Percentiles rank a stretch among this genome's conserved stretches.
phyloP scores from a whole-genome alignment of 2,888 invertebrate genomes.

The Nowickia ferox region DNA sequence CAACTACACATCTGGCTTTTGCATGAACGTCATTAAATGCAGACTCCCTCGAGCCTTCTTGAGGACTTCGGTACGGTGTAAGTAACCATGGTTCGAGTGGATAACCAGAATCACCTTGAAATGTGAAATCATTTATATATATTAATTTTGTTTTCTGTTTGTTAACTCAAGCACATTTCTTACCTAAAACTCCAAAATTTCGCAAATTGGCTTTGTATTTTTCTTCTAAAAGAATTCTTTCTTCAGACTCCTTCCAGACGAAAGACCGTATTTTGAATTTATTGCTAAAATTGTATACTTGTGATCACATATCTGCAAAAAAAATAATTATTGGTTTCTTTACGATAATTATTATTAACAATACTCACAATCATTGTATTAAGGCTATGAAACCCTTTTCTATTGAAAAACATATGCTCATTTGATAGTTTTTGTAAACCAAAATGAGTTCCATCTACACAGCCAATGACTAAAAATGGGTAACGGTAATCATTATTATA shows the following conservation, averaged over 20 bases:
- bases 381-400: slow-evolving; percentile 9
- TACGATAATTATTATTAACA: no score
- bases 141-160: slow-evolving; percentile 6
- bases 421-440: background rate
- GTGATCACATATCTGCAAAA: slow-evolving; percentile 33
- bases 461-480: slow-evolving; percentile 3
- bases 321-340: slow-evolving; percentile 26
- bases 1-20: slow-evolving; percentile 27
- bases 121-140: slow-evolving; percentile 29
- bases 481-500: background rate
- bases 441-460: slow-evolving; percentile 3
- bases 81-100: slow-evolving; percentile 30
- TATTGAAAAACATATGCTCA: slow-evolving; percentile 18
- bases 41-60: slow-evolving; percentile 41
- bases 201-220: slow-evolving; percentile 36
- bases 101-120: slow-evolving; percentile 48
- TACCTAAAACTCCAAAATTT: slow-evolving; percentile 21
- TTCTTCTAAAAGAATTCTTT: slow-evolving; percentile 32
- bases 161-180: background rate
- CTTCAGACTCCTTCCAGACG: slow-evolving; percentile 22
- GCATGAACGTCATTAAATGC: slow-evolving; percentile 45
- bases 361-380: no score
- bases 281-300: slow-evolving; percentile 4
- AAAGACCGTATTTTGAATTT: background rate
- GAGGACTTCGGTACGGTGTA: slow-evolving; percentile 48